Conservation (phyloP, 2,797 vertebrate species). For the Myiothlypis coronata region DNA sequence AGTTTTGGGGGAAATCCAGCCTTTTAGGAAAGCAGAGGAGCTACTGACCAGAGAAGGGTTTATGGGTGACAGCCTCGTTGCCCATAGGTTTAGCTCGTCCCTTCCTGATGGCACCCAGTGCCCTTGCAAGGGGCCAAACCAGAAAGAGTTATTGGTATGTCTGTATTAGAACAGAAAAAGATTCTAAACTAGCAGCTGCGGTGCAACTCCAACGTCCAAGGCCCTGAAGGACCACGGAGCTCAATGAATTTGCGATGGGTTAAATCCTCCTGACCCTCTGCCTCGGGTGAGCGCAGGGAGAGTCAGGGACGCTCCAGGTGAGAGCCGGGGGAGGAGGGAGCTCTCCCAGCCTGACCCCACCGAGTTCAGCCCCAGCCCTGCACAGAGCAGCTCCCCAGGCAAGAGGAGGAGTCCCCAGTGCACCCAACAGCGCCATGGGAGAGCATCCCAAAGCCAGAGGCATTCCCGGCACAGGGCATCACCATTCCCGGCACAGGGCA, state of each 20-base stretch:
- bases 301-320: neutral
- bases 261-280: neutral
- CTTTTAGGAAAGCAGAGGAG: neutral
- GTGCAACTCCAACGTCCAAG: neutral
- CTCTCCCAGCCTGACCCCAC: neutral
- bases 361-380: neutral
- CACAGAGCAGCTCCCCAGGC: neutral
- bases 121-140: neutral
- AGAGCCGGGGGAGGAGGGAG: neutral
- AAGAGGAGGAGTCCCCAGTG: no score
- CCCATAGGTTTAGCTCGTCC: neutral
- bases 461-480: neutral
- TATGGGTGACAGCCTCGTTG: neutral
- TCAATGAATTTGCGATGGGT: fast-evolving
- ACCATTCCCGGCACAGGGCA: neutral
- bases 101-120: neutral
- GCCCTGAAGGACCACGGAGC: neutral
- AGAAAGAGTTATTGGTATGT: neutral
- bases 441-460: neutral
- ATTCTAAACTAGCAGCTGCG: neutral
- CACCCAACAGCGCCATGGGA: fast-evolving
- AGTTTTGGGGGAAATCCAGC: neutral
- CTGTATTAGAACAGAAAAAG: neutral
- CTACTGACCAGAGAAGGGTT: neutral
- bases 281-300: neutral